Conservation (phyloP, 2,113 vertebrate genomes). For the Oreochromis spilurus region DNA sequence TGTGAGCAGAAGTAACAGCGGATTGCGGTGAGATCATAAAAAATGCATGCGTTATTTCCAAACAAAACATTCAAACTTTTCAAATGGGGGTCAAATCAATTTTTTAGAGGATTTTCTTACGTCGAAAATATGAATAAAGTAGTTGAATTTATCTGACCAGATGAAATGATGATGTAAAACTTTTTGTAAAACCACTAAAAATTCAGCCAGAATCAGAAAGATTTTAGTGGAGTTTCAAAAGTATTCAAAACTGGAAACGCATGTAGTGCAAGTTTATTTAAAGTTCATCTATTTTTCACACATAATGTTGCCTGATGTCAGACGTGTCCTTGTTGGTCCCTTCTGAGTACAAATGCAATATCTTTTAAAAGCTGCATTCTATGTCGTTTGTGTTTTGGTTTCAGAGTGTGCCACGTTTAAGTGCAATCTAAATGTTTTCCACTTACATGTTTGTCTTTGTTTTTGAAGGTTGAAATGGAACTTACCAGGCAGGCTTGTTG, state of each 20-base stretch:
- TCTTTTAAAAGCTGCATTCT: neutral
- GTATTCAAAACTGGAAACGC: neutral
- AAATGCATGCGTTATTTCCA: neutral
- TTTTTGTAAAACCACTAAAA: neutral
- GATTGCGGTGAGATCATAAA: neutral
- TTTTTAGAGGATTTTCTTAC: neutral
- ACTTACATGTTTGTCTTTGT: neutral
- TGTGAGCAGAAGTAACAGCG: neutral
- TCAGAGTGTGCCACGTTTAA: neutral
- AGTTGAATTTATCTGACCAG: neutral
- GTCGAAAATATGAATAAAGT: neutral
- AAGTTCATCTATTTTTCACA: neutral
- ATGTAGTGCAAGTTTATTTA: neutral
- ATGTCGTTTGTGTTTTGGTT: neutral
- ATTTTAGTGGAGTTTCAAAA: neutral
- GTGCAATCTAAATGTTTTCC: neutral
- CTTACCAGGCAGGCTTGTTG: slow-evolving; percentile 82
- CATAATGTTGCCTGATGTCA: neutral
- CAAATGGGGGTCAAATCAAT: neutral
- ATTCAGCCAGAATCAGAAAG: neutral
- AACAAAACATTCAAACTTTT: neutral
- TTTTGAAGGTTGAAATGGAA: neutral
- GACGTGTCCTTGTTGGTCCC: neutral
- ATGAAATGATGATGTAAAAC: neutral
- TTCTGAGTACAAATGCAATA: neutral